A percentile compares a stretch with the other conserved stretches of the same genome.
These are phyloP conservation scores for Xestoiulus laeticollis DNA, from an alignment of 2,888 invertebrate species.

Conservation along the genomic window DNA sequence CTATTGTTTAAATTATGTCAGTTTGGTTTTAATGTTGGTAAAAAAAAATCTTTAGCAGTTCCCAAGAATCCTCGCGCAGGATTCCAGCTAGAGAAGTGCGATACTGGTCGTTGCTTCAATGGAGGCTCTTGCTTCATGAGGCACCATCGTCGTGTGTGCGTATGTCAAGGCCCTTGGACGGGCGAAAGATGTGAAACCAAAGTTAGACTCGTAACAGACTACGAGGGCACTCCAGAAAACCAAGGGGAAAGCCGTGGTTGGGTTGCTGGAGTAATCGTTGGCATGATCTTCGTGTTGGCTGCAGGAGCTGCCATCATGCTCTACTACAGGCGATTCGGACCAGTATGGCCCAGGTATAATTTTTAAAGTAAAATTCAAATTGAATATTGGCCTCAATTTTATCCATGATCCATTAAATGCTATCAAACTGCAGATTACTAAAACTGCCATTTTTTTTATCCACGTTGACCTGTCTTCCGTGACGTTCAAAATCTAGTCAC, in stretches of 20 bases:
- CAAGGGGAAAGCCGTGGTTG: neutral
- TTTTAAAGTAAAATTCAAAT: neutral
- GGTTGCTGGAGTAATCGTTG: slow-evolving; percentile 50
- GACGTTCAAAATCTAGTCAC: too few relatives aligned
- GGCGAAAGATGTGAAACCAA: slow-evolving; percentile 43
- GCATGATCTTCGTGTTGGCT: slow-evolving; percentile 42
- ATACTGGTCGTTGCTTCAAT: slow-evolving; percentile 16
- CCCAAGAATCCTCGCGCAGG: neutral
- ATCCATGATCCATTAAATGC: too few relatives aligned
- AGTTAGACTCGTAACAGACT: neutral
- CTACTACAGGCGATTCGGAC: slow-evolving; percentile 46
- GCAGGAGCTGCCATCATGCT: neutral
- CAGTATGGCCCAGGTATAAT: slow-evolving; percentile 39
- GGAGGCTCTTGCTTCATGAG: slow-evolving; percentile 45
- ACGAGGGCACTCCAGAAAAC: neutral
- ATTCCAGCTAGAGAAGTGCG: slow-evolving; percentile 17
- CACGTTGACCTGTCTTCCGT: too few relatives aligned
- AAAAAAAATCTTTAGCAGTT: neutral
- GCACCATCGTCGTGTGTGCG: neutral
- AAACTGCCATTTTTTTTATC: too few relatives aligned
- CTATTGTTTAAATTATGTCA: too few relatives aligned
- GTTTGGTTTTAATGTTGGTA: too few relatives aligned
- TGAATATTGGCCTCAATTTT: too few relatives aligned
- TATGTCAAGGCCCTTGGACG: neutral
- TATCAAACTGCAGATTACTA: too few relatives aligned